Evolutionary conservation across 1,140 invertebrate species (phyloP), one percentile per base, ranked within the genome.

Genomic region (Scylla paramamosain): DNA sequence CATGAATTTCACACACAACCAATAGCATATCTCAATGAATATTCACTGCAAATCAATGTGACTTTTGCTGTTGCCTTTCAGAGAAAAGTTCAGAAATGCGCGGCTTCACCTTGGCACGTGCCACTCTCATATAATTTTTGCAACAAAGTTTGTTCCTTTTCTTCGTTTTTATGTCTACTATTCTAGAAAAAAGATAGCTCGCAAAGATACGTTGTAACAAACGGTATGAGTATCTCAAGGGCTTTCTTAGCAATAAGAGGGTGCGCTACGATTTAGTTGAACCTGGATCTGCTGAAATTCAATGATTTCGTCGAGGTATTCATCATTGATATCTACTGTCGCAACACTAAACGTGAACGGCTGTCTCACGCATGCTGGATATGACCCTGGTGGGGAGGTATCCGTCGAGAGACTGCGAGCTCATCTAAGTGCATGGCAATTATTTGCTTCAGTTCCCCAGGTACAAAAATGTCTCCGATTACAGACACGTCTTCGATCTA

Each of bases 391-490:
- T 45, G 12, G 48, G 67, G 91, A 92, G 29, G 31, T 77, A 92
- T 32, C 91, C 48, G 32, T 92, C 91, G 91, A 92, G n/a, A 31
- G 31, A 82, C 29, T 92, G n/a, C 29, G 0, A 82, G 91, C 91
- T 92, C 67, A 92, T 92, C 91, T 32, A 82, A 67, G 91, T 92
- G 48, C 29, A 82, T 92, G 14, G 59, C 91, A 77, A 82, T 92
- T 31, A 59, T 59, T 92, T 94, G 87, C 48, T 94, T 94, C 95
- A 96, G 93, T 92, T 84, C 90, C 90, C 82, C 14, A 82, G 92
- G 84, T 94, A 95, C 52, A 95, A 25, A 6, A 67, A 16, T 87
- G 52, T 84, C 93, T 95, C 95, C 93, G 31, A 94, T 86, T 32
- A 67, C 93, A 77, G 95, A 96, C 67, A 32, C 89, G 39, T 93